Evolutionary conservation across 2,888 invertebrate species (phyloP), one percentile per base, ranked within the genome.

Genomic region (Furcula furcula): DNA sequence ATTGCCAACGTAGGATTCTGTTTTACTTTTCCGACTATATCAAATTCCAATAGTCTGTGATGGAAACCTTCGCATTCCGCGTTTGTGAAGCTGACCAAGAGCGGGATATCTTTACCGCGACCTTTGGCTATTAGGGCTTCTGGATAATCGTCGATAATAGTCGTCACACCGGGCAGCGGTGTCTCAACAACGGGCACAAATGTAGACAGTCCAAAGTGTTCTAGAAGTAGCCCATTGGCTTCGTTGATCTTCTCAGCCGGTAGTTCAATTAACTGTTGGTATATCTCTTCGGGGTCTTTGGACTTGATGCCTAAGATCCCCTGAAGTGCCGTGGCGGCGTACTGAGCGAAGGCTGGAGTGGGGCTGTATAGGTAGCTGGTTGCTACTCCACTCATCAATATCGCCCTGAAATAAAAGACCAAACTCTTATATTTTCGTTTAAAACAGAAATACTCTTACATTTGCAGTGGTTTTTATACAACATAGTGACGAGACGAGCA

Each of bases 281-380:
- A 74, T 2, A 78, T 58, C 3, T 65, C 64, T 1, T 74, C 72
- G 1, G 77, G 53, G 26, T 78, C 70, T 0, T 73, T 70, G 3
- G 71, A 45, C 33, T 70, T 76, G 32, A 85, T 71, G 33, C 68
- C 91, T 78, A 93, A 59, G 65, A 83, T 35, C 36, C 60, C 46
- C 59, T 90, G 46, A 37, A 84, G 65, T 11, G 60, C 23, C 6
- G 54, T 55, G 6, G 70, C 58, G 1, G 71, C 41, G 4, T 48
- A 46, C 37, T 76, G 55, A 1, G 82, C 76, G 42, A 58, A 79
- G 1, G 30, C 21, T 2, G 84, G 81, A 1, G 78, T 76, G 0
- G 70, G 34, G 21, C 75, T 79, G 46, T 55, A 76, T 49, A 78
- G 80, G 5, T 64, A 55, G 0, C 71, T 63, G 10, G 61, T 58